Evolutionary conservation across 2,888 invertebrate species (phyloP), one percentile per base, ranked within the genome.

Genomic region (Rhopalosiphum nymphaeae): DNA sequence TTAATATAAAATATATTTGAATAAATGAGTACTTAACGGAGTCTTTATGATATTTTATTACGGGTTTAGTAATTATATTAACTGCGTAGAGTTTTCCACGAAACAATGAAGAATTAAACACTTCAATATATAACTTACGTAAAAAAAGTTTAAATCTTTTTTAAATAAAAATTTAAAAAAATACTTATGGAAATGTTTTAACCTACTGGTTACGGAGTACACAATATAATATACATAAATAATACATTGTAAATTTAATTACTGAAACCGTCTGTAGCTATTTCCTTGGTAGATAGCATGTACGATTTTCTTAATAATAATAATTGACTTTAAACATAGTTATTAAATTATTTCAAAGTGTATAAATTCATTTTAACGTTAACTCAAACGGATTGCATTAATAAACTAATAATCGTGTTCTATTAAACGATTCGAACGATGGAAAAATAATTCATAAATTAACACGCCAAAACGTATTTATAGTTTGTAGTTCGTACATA

Each of bases 1-100:
- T n/a, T 90, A 90, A 36, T 46, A 61, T 53, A 46, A 86, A 46
- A 86, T 86, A 89, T n/a, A 61, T 67, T 90, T 90, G 25, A 61
- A 90, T 90, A 61, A 90, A 90, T 26, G 36, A 78, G 21, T 78
- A 36, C 21, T 78, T 78, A 78, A 36, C 36, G 36, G 36, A 36
- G 36, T 78, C 36, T 78, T 36, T 78, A 36, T 78, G 78, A 78
- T 78, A 78, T 78, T 36, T 53, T 53, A 53, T 26, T 53, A 53
- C 36, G 3, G 3, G 36, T 10, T 36, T 36, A 88, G 88, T 36
- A 88, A 88, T 88, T 88, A 88, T 87, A 87, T 87, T n/a, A 53
- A 46, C 16, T 49, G 16, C 16, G 1, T 10, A 49, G 29, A 67
- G 16, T 78, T 78, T 78, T 78, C 16, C 16, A 25, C 16, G 67